Base-by-base conservation (phyloP, 35 echinoderm and acorn worm species). In the Hemicentrotus pulcherrimus region DNA sequence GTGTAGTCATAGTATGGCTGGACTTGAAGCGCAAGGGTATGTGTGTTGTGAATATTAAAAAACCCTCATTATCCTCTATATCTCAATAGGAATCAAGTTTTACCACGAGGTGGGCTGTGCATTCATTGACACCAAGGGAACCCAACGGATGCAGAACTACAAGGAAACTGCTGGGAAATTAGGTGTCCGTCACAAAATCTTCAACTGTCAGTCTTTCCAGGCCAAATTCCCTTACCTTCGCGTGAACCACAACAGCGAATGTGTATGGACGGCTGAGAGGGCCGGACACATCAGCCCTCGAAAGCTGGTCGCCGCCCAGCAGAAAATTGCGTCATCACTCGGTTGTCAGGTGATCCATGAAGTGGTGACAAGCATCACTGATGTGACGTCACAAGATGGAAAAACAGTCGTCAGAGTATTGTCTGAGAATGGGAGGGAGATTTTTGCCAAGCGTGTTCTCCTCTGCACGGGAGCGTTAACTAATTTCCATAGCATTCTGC, bases 281-380 rank as follows among this genome's bases (percentile, higher is more conserved):
- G 45, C 94, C 5, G 94, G 94, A 14, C 47, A 94, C 94, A 50
- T 94, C 35, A 94, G 94, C 19, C 55, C 94, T 32, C 31, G 94
- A 24, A 65, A 32, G 31, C 61, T 94, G 5, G 85, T 94, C 11
- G 35, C 31, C 31, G 94, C 94, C 15, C 94, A 94, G 16, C 94
- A 46, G 65, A 70, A 86, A 31, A 32, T 86, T 24, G 94, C 94
- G 8, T n/a, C 31, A 32, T 32, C 18, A n/a, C 10, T 15, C 13
- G 94, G 94, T 14, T 94, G 94, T 48, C 10, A 94, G 28, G 60
- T 94, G 22, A 94, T 94, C 41, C 60, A 86, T 32, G 94, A 94
- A 32, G 61, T 85, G 4, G 94, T 86, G 15, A 48, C 32, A 7
- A 22, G 11, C 31, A 31, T 94, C 16, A 86, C 5, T 5, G 94